Conservation (phyloP, 2,888 invertebrate genomes). For the Lithophane ornitopus region DNA sequence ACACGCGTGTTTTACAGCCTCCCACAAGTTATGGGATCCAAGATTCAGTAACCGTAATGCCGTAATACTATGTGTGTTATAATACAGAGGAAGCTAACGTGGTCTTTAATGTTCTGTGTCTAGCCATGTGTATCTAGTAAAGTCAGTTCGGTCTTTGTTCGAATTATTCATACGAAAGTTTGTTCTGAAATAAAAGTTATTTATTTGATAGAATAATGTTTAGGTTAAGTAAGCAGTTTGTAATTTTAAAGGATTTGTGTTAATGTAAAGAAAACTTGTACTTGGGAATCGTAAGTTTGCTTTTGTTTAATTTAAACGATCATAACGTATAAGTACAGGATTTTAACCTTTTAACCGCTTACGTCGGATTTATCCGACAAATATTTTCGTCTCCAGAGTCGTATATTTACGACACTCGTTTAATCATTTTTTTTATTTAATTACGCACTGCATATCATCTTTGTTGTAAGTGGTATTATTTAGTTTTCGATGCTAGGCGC, state of each 20-base stretch:
- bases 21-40: conserved; percentile 59
- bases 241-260: neutral
- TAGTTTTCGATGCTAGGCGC: too few relatives aligned
- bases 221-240: neutral
- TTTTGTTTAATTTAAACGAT: neutral
- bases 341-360: too few relatives aligned
- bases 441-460: too few relatives aligned
- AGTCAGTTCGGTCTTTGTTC: conserved; percentile 42
- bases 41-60: conserved; percentile 56
- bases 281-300: neutral
- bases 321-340: neutral
- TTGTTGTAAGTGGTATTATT: too few relatives aligned
- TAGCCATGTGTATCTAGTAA: conserved; percentile 36
- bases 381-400: too few relatives aligned
- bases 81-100: conserved; percentile 46
- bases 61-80: conserved; percentile 51
- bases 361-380: too few relatives aligned
- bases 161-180: conserved; percentile 28
- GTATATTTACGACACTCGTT: too few relatives aligned
- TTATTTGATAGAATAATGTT: neutral
- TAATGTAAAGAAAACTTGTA: neutral
- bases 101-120: conserved; percentile 58
- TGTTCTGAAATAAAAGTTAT: conserved; percentile 13
- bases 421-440: too few relatives aligned
- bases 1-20: conserved; percentile 50